A percentile compares a stretch with the other conserved stretches of the same genome.
These are phyloP conservation scores for Trematomus bernacchii DNA, from an alignment of 2,797 vertebrate genomes.

Conservation along the genomic window DNA sequence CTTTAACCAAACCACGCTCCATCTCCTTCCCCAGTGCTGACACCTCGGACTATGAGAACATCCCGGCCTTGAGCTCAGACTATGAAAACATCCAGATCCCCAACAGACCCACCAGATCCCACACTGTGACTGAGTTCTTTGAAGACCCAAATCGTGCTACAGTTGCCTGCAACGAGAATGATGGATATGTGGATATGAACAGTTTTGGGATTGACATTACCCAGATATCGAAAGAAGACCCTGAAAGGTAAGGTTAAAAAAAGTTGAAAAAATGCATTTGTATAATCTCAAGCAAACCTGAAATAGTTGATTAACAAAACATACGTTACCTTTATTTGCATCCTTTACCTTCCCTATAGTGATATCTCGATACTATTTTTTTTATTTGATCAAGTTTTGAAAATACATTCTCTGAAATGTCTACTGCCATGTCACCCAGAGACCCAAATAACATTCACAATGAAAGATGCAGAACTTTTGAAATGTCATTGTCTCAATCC, in stretches of 20 bases:
- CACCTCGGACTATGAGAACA: conserved; percentile 98
- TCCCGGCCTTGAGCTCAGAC: conserved; percentile 96
- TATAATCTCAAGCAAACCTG: not conserved
- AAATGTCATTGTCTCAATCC: not conserved
- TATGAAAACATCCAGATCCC: conserved; percentile 99
- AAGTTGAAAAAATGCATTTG: conserved; percentile 10
- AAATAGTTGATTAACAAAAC: not conserved
- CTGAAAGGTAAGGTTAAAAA: conserved; percentile 90
- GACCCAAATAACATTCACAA: not conserved
- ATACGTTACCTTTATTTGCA: not conserved
- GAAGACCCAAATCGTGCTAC: conserved; percentile 91
- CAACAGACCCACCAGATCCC: conserved; percentile 88
- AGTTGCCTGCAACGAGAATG: conserved; percentile 91
- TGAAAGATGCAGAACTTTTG: not conserved
- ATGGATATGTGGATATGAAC: conserved; percentile 99
- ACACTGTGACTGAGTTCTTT: conserved; percentile 95
- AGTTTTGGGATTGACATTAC: conserved; percentile 95
- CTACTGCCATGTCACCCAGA: not conserved
- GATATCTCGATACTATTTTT: not conserved
- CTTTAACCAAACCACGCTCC: conserved; percentile 95
- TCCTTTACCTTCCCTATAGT: not conserved
- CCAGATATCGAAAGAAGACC: conserved; percentile 85
- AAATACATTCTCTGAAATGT: not conserved
- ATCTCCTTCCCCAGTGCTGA: conserved; percentile 98
- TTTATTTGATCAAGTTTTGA: not conserved